Evolutionary conservation across 2,888 invertebrate species (phyloP).

Genomic region (Endomychus coccineus): DNA sequence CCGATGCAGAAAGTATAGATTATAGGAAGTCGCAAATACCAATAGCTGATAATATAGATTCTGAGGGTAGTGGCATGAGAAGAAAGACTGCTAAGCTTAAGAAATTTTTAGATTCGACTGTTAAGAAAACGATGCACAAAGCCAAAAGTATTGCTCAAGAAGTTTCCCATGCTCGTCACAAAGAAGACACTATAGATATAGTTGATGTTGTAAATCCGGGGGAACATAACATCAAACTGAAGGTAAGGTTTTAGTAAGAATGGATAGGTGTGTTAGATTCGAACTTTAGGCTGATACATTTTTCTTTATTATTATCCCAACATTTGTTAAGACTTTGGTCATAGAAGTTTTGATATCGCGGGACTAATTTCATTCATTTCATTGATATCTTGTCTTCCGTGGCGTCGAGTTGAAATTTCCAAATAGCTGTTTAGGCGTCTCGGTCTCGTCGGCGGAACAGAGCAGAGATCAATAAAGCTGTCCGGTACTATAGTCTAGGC

Average conservation of each 20-base stretch:
- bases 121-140: slow-evolving; percentile 85
- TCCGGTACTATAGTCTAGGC: too few species aligned
- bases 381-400: too few species aligned
- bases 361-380: too few species aligned
- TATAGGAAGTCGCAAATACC: slow-evolving; percentile 54
- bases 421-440: too few species aligned
- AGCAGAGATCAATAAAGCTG: too few species aligned
- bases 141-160: slow-evolving; percentile 86
- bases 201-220: slow-evolving; percentile 72
- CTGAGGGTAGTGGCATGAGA: slow-evolving; percentile 44
- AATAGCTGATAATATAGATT: slow-evolving; percentile 44
- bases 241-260: slow-evolving; percentile 42
- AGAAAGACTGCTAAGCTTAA: slow-evolving; percentile 55
- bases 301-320: too few species aligned
- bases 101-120: slow-evolving; percentile 79
- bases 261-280: too few species aligned
- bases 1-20: slow-evolving; percentile 68
- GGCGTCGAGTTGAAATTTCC: too few species aligned
- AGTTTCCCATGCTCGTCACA: slow-evolving; percentile 79
- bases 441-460: too few species aligned
- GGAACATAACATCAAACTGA: slow-evolving; percentile 78
- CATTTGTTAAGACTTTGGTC: too few species aligned
- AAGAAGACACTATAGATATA: slow-evolving; percentile 79
- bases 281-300: too few species aligned
- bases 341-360: too few species aligned